These are phyloP conservation scores for Pseudochaenichthys georgianus DNA, from an alignment of 2,797 vertebrate species.

Conservation along the genomic window DNA sequence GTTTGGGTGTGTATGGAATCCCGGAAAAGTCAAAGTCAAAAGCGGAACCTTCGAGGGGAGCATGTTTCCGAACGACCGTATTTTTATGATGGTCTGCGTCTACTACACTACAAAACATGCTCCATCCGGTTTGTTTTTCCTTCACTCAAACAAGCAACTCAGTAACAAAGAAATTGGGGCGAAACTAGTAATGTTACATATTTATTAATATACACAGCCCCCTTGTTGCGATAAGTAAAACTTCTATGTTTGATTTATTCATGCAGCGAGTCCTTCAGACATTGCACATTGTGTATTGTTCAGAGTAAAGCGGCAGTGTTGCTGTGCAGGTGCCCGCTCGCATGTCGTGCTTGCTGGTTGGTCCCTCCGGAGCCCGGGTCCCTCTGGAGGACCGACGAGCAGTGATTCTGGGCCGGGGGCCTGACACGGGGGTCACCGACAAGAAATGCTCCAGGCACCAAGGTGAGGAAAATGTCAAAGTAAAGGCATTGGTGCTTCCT, in stretches of 20 bases:
- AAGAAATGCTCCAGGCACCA: slow-evolving; percentile 86
- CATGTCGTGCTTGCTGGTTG: slow-evolving; percentile 79
- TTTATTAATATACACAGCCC: accelerated
- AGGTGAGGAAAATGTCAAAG: slow-evolving; percentile 62
- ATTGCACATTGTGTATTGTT: not conserved
- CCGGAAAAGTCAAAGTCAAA: not conserved
- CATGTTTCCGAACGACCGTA: slow-evolving; percentile 43
- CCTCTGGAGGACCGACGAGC: slow-evolving; percentile 79
- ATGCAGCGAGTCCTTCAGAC: not conserved
- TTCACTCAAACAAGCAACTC: not conserved
- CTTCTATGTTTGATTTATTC: not conserved
- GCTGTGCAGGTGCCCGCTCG: not conserved
- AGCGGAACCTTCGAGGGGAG: not conserved
- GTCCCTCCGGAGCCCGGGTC: slow-evolving; percentile 64
- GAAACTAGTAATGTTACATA: not conserved
- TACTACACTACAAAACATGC: accelerated
- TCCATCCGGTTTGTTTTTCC: not conserved
- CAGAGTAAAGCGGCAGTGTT: too few relatives aligned
- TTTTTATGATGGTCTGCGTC: slow-evolving; percentile 47
- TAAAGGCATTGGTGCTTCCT: not conserved
- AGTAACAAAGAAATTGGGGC: not conserved
- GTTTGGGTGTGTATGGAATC: not conserved
- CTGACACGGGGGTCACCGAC: slow-evolving; percentile 82
- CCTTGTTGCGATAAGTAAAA: accelerated
- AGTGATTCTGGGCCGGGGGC: slow-evolving; percentile 81